A percentile compares a stretch with the other conserved stretches of the same genome.
These are phyloP conservation scores for Nemotelus pantherinus DNA, from an alignment of 2,888 invertebrate genomes.

Conservation along the genomic window DNA sequence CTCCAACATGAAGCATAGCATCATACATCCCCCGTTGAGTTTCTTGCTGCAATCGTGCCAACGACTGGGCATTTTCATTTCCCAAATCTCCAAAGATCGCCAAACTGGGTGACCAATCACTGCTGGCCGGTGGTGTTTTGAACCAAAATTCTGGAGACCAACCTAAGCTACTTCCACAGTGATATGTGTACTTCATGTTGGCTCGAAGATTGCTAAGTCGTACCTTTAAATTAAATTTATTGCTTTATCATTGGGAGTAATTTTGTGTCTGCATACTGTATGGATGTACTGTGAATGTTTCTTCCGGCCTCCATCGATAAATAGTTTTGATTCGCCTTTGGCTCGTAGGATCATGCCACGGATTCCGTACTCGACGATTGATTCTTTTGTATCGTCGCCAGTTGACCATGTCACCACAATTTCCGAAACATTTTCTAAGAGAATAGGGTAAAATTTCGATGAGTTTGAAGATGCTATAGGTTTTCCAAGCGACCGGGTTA, in stretches of 20 bases:
- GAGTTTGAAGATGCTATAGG: not conserved
- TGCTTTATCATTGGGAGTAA: not conserved
- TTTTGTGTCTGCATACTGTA: slow-evolving; percentile 67
- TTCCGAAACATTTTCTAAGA: slow-evolving; percentile 71
- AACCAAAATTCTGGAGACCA: slow-evolving; percentile 87
- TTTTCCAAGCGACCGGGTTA: not conserved
- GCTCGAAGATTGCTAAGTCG: slow-evolving; percentile 70
- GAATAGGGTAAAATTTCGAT: slow-evolving; percentile 1
- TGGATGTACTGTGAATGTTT: slow-evolving; percentile 80
- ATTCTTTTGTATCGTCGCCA: slow-evolving; percentile 72
- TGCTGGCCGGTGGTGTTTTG: slow-evolving; percentile 73
- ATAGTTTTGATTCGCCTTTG: slow-evolving; percentile 70
- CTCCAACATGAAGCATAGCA: slow-evolving; percentile 90
- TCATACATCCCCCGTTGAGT: slow-evolving; percentile 83
- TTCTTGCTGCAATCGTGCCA: slow-evolving; percentile 85
- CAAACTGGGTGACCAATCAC: slow-evolving; percentile 80
- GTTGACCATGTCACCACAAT: slow-evolving; percentile 88
- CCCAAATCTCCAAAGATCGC: slow-evolving; percentile 96
- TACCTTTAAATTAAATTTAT: slow-evolving; percentile 54
- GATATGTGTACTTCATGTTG: slow-evolving; percentile 78
- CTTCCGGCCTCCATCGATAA: slow-evolving; percentile 78
- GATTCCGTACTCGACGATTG: slow-evolving; percentile 80
- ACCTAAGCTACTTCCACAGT: slow-evolving; percentile 80
- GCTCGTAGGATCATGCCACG: slow-evolving; percentile 68
- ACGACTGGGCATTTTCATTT: slow-evolving; percentile 85